Conservation (phyloP, 2,113 vertebrate genomes). For the Sardina pilchardus region DNA sequence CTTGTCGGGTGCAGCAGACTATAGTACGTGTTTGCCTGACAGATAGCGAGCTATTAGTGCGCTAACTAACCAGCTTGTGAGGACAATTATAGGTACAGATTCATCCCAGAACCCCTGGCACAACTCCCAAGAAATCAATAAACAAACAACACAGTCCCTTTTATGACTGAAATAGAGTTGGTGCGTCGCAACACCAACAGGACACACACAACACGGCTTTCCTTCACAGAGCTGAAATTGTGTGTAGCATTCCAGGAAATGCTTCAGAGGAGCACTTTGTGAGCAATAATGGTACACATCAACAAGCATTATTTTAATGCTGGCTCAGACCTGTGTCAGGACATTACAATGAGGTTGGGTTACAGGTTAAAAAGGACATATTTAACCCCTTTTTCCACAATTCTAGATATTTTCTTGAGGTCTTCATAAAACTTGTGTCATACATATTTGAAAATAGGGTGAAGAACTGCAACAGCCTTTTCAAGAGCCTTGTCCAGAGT, state of each 20-base stretch:
- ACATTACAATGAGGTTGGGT: neutral
- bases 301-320: neutral
- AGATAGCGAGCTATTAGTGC: neutral
- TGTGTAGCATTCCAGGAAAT: neutral
- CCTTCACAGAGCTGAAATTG: neutral
- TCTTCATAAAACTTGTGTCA: too few relatives aligned
- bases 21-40: neutral
- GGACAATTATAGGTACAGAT: neutral
- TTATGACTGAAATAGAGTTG: neutral
- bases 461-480: too few relatives aligned
- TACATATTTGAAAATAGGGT: too few relatives aligned
- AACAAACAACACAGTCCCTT: neutral
- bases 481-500: too few relatives aligned
- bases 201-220: neutral
- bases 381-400: too few relatives aligned
- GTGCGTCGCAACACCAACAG: neutral
- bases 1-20: neutral
- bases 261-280: neutral
- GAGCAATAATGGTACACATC: neutral
- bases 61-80: neutral
- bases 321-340: neutral
- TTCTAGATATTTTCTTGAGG: too few relatives aligned
- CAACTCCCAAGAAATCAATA: neutral
- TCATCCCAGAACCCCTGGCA: neutral
- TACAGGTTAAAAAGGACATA: neutral